Evolutionary conservation across 2,797 vertebrate species (phyloP).

Genomic region (Micropoecilia bifurca): DNA sequence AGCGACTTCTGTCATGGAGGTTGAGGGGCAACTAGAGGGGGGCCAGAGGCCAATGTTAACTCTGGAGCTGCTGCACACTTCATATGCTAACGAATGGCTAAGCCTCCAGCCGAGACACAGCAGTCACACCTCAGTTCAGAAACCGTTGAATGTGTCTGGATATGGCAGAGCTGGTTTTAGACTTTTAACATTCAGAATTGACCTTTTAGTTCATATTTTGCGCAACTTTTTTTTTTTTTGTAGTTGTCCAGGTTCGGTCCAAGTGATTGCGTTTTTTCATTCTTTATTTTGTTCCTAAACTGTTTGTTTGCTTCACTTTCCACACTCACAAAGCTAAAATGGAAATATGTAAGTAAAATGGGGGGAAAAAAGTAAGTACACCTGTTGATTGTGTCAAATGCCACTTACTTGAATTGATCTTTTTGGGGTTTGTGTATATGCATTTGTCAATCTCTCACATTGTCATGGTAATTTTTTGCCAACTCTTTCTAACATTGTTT

Average conservation of each 20-base stretch:
- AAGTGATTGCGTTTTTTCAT: not conserved
- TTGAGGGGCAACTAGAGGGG: constrained; percentile 12
- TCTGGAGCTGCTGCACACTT: constrained; percentile 40
- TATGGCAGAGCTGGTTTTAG: not conserved
- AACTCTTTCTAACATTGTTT: not conserved
- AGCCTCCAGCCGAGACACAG: constrained; percentile 17
- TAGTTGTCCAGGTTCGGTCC: not conserved
- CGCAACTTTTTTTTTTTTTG: not conserved
- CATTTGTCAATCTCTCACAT: not conserved
- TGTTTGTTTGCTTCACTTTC: not conserved
- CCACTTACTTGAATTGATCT: not conserved
- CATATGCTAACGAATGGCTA: constrained; percentile 47
- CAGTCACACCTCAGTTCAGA: not conserved
- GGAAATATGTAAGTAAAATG: not conserved
- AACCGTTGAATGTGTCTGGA: not conserved
- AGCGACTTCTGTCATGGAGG: constrained; percentile 32
- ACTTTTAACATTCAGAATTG: not conserved
- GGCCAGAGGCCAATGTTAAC: constrained; percentile 37
- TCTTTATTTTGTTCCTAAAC: not conserved
- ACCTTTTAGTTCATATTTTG: not conserved
- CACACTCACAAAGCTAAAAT: not conserved
- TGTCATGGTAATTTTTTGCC: not conserved
- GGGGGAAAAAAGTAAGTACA: too few relatives aligned
- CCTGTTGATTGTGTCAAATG: not conserved
- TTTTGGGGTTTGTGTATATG: not conserved